These are phyloP conservation scores for Episyrphus balteatus DNA, from an alignment of 1,140 invertebrate genomes.

Conservation along the genomic window DNA sequence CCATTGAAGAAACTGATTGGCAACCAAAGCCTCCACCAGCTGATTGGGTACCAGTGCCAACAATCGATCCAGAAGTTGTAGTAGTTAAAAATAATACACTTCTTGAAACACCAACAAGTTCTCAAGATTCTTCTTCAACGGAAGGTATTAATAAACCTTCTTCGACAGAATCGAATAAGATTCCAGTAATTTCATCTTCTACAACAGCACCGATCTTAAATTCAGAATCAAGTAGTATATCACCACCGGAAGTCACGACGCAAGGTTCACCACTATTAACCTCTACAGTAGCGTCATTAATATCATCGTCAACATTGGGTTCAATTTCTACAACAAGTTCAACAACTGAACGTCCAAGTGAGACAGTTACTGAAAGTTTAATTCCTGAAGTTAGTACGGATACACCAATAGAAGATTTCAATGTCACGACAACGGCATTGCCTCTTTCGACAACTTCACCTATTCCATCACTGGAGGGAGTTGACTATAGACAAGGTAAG, in stretches of 20 bases:
- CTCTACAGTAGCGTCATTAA: slow-evolving; percentile 18
- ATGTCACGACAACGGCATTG: slow-evolving; percentile 22
- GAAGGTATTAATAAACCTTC: neutral
- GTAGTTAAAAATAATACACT: slow-evolving; percentile 11
- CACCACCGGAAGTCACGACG: no score
- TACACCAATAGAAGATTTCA: slow-evolving; percentile 10
- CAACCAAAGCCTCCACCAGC: slow-evolving; percentile 16
- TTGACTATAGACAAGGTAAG: slow-evolving; percentile 36
- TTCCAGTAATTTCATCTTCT: neutral
- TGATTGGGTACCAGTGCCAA: slow-evolving; percentile 21
- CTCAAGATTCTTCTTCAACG: neutral
- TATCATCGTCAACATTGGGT: slow-evolving; percentile 8
- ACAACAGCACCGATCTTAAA: neutral
- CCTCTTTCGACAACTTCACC: slow-evolving; percentile 10
- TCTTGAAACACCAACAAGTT: neutral
- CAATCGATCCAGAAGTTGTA: slow-evolving; percentile 7
- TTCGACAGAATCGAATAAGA: neutral
- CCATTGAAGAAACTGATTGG: slow-evolving; percentile 19
- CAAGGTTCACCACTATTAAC: neutral
- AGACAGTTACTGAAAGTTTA: slow-evolving; percentile 9
- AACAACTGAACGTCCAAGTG: slow-evolving; percentile 14
- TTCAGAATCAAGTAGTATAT: neutral
- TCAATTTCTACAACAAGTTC: slow-evolving; percentile 3
- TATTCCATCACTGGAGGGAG: slow-evolving; percentile 21
- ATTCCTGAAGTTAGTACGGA: slow-evolving; percentile 12